A percentile compares a stretch with the other conserved stretches of the same genome.
Evolutionary conservation across 2,113 vertebrate genomes (phyloP).

Genomic region (Solea senegalensis): DNA sequence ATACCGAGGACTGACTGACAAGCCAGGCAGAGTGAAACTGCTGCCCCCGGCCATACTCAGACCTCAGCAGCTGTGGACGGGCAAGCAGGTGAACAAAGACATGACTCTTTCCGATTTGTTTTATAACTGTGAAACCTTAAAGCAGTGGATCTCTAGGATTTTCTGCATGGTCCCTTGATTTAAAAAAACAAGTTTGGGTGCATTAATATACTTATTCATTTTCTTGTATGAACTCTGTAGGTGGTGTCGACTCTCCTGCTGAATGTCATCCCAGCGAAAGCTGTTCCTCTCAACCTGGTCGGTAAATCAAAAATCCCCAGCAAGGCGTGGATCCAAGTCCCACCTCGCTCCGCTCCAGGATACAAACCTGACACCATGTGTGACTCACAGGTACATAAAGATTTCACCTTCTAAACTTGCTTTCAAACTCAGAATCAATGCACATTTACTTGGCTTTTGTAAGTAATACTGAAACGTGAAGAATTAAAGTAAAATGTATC

Average conservation of each 20-base stretch:
- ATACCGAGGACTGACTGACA: slow-evolving; percentile 93
- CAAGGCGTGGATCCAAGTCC: slow-evolving; percentile 89
- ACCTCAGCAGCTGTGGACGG: slow-evolving; percentile 91
- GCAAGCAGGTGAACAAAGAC: slow-evolving; percentile 87
- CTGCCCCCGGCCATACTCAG: slow-evolving; percentile 89
- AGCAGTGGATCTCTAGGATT: no score
- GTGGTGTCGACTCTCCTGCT: slow-evolving; percentile 93
- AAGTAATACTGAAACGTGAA: no score
- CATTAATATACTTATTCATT: no score
- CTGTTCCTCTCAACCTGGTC: slow-evolving; percentile 85
- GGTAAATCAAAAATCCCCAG: slow-evolving; percentile 91
- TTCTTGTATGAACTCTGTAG: slow-evolving; percentile 67
- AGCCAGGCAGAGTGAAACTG: slow-evolving; percentile 84
- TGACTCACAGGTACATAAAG: slow-evolving; percentile 89
- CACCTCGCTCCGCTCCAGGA: slow-evolving; percentile 66
- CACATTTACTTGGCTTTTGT: no score
- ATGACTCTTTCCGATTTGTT: no score
- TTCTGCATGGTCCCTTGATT: no score
- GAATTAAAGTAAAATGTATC: no score
- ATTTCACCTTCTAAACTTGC: neutral
- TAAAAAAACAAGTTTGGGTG: no score
- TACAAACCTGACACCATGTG: slow-evolving; percentile 89
- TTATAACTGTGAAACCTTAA: no score
- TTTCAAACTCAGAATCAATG: no score
- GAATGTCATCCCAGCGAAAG: slow-evolving; percentile 90